Evolutionary conservation across 2,113 vertebrate genomes (phyloP), one percentile per base, ranked within the genome.

Genomic region (Carassius gibelio): DNA sequence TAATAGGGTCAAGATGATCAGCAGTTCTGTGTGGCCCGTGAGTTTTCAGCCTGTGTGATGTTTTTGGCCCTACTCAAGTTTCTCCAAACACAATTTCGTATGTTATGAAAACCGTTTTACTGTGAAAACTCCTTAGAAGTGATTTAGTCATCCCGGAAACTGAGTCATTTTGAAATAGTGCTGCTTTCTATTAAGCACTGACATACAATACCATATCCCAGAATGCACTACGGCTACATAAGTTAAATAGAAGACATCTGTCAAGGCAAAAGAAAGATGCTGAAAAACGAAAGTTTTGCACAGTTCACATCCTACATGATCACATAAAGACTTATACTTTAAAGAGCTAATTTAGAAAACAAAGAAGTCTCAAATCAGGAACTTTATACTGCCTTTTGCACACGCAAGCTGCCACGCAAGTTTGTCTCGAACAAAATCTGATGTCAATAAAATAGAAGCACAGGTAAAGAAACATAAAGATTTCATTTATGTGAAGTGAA

Each of bases 81-180:
- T 10, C 48, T 79, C 48, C 15, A 64, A 59, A 80, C 71, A 5
- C 66, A 72, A 75, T 79, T 68, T 78, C 75, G 26, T 15, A 55
- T 64, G n/a, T 64, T 78, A 23, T 52, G 45, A 69, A 57, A 42
- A 74, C 52, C 21, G 4, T 11, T 81, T 87, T 26, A 68, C 68
- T 84, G 85, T 69, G 85, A 75, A 85, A 38, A 80, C 55, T 75
- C 64, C 88, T 81, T 62, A 85, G 71, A 78, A 68, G 75, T 59
- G 6, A 79, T 85, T 81, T 30, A 15, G 26, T 48, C 62, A 26
- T 85, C 38, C 69, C 21, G 19, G 82, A 50, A 88, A 14, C 34
- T 10, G 30, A 17, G 55, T 88, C 87, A 88, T 90, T 83, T 84
- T 10, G 23, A 91, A 88, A 89, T 87, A 69, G 14, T 19, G 76